phyloP scores from a whole-genome alignment of 1,140 invertebrate genomes.

The Stenopsyche tienmushanensis region DNA sequence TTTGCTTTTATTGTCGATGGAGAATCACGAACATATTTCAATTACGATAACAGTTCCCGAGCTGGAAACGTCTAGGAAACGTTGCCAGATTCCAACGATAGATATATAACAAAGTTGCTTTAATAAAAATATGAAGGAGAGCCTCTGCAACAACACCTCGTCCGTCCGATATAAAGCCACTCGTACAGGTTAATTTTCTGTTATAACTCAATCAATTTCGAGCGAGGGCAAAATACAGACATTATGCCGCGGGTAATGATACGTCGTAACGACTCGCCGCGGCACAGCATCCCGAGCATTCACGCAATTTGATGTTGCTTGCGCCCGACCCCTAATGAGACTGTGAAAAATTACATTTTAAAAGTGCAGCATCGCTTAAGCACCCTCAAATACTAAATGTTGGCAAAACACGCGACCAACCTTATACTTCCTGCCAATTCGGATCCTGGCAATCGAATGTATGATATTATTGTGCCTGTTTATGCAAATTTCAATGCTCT shows the following conservation, averaged over 20 bases:
- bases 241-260: conserved; percentile 33
- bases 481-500: too few relatives aligned
- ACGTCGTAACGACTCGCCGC: conserved; percentile 17
- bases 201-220: conserved; percentile 43
- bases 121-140: too few relatives aligned
- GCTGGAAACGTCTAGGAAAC: too few relatives aligned
- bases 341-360: conserved; percentile 29
- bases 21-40: too few relatives aligned
- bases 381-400: not conserved
- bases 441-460: too few relatives aligned
- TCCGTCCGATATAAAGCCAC: not conserved
- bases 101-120: too few relatives aligned
- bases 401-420: not conserved
- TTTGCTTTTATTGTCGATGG: too few relatives aligned
- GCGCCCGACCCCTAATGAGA: conserved; percentile 13
- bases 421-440: too few relatives aligned
- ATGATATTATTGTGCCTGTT: too few relatives aligned
- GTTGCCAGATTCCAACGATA: too few relatives aligned
- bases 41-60: too few relatives aligned
- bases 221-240: conserved; percentile 34
- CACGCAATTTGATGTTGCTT: not conserved
- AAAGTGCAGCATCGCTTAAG: not conserved
- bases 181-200: conserved; percentile 38
- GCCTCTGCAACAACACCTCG: too few relatives aligned
- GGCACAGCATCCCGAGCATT: conserved; percentile 12